phyloP scores from a whole-genome alignment of 2,888 invertebrate genomes.

The Cataglyphis cursor region DNA sequence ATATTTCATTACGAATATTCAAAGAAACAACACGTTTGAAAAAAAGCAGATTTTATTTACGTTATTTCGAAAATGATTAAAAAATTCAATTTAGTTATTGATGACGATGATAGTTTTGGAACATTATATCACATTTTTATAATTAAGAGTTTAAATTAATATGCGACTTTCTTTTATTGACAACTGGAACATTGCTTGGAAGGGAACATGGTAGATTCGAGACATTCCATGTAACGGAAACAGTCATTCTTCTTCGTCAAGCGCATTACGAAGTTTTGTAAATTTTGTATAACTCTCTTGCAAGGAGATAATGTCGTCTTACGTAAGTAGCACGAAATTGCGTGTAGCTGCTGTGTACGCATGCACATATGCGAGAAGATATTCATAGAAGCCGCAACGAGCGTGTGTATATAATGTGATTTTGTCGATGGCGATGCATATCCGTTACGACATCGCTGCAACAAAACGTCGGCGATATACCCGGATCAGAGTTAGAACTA shows the following conservation, averaged over 20 bases:
- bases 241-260: not conserved
- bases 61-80: not conserved
- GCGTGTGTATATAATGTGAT: conserved; percentile 45
- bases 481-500: not conserved
- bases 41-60: not conserved
- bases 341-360: conserved; percentile 66
- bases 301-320: conserved; percentile 72
- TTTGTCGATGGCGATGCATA: conserved; percentile 49
- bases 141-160: not conserved
- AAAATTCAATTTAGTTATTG: not conserved
- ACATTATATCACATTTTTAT: not conserved
- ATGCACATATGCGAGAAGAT: conserved; percentile 32
- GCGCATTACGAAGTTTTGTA: conserved; percentile 2
- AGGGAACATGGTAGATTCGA: not conserved
- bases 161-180: not conserved
- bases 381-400: conserved; percentile 10
- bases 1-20: not conserved
- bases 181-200: not conserved
- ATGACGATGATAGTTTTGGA: not conserved
- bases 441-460: conserved; percentile 53
- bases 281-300: conserved; percentile 58
- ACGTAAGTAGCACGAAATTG: conserved; percentile 72
- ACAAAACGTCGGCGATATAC: conserved; percentile 13
- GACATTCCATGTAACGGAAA: conserved; percentile 7
- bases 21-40: not conserved